Percentiles rank a stretch among this genome's conserved stretches.
These are phyloP conservation scores for Marasmarcha lunaedactyla DNA, from an alignment of 2,888 invertebrate species.

Conservation along the genomic window DNA sequence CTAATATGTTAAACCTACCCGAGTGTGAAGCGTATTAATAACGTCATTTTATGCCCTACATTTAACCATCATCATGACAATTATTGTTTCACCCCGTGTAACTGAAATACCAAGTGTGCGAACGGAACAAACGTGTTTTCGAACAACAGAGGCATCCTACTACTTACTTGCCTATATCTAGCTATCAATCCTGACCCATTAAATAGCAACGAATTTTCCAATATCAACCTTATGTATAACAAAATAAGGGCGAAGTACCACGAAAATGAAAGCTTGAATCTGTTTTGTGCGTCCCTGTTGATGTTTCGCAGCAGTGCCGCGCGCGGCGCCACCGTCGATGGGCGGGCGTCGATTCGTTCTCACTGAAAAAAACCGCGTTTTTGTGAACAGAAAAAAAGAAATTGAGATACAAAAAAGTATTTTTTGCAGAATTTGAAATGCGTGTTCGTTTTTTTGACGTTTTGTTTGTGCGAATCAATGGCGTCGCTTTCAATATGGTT, in stretches of 20 bases:
- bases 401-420: conserved; percentile 12
- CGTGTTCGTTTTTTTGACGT: not conserved
- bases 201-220: not conserved
- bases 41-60: too few species aligned
- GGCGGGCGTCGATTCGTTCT: conserved; percentile 54
- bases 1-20: too few species aligned
- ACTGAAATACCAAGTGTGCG: too few species aligned
- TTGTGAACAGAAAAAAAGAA: conserved; percentile 22
- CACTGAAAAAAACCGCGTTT: conserved; percentile 30
- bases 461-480: conserved; percentile 1
- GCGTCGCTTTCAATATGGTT: conserved; percentile 16
- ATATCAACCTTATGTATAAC: conserved; percentile 18
- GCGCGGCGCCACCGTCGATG: conserved; percentile 59
- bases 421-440: conserved; percentile 5
- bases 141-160: conserved; percentile 60
- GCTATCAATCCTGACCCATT: conserved; percentile 6
- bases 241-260: conserved; percentile 19
- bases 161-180: conserved; percentile 29
- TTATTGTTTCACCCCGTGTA: too few species aligned
- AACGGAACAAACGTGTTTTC: conserved; percentile 35
- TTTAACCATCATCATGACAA: too few species aligned
- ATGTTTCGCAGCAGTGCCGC: conserved; percentile 56
- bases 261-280: conserved; percentile 22
- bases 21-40: too few species aligned
- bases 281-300: conserved; percentile 40